phyloP scores from a whole-genome alignment of 2,888 invertebrate species.

The Ephialtes manifestator region DNA sequence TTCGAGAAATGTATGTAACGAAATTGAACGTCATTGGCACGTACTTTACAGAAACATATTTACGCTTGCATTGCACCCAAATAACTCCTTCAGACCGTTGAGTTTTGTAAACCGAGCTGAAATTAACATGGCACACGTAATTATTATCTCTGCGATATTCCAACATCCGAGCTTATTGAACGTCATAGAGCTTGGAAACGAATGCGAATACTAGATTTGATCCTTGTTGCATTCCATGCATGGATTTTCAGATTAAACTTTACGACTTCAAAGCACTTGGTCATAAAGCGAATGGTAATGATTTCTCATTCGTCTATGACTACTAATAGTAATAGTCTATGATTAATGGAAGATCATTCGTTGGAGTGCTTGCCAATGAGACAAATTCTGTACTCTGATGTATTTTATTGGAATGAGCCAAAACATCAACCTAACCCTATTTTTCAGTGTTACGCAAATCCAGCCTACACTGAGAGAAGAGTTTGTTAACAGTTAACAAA shows the following conservation, averaged over 20 bases:
- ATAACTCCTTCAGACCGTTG: constrained; percentile 9
- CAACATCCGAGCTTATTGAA: constrained; percentile 11
- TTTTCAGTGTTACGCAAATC: no score
- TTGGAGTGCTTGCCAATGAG: no score
- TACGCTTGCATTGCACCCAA: background rate
- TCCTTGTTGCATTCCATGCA: background rate
- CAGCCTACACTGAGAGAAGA: no score
- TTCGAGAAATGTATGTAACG: constrained; percentile 16
- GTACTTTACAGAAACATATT: background rate
- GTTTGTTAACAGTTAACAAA: no score
- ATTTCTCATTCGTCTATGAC: no score
- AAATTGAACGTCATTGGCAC: background rate
- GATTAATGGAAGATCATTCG: no score
- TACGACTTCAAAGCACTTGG: no score
- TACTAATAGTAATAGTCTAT: no score
- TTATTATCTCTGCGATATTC: constrained; percentile 39
- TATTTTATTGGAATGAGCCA: no score
- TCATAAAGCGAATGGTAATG: no score
- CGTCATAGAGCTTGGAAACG: constrained; percentile 50
- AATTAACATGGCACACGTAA: constrained; percentile 57
- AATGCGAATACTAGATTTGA: constrained; percentile 45
- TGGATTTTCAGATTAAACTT: background rate
- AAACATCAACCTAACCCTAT: no score
- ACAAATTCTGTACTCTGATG: no score
- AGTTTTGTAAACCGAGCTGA: constrained; percentile 25